Conservation (phyloP, 2,113 vertebrate genomes). For the Myxocyprinus asiaticus region DNA sequence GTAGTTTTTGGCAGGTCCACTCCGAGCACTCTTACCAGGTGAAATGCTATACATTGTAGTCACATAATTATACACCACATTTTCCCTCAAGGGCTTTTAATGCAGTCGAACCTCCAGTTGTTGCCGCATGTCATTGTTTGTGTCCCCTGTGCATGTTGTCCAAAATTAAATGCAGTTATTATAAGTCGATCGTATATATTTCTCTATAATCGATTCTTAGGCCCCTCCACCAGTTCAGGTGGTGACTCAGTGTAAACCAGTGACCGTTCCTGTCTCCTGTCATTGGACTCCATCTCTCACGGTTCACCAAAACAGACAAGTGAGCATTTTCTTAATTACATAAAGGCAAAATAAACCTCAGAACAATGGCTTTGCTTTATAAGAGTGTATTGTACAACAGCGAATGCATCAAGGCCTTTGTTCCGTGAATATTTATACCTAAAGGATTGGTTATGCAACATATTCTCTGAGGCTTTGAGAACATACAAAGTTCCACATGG, state of each 20-base stretch:
- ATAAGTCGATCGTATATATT: not conserved
- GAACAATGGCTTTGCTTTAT: no score
- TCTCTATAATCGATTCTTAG: constrained; percentile 57
- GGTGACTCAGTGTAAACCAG: constrained; percentile 71
- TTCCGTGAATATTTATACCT: not conserved
- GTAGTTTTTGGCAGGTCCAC: constrained; percentile 87
- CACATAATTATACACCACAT: not conserved
- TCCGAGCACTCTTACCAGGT: constrained; percentile 94
- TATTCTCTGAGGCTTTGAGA: not conserved
- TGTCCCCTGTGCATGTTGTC: no score
- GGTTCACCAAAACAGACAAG: constrained; percentile 70
- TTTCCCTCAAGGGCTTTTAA: not conserved
- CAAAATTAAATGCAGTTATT: no score
- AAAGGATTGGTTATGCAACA: not conserved
- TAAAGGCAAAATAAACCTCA: not conserved
- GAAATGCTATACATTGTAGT: constrained; percentile 37
- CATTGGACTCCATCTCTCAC: constrained; percentile 77
- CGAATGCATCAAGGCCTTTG: not conserved
- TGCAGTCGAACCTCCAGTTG: not conserved
- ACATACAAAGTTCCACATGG: not conserved
- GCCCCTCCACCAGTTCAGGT: constrained; percentile 77
- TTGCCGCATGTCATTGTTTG: not conserved
- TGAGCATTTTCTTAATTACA: constrained; percentile 32
- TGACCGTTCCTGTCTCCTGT: constrained; percentile 60
- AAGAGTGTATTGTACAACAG: no score